Evolutionary conservation across 2,797 vertebrate species (phyloP), one percentile per base, ranked within the genome.

Genomic region (Astyanax mexicanus): DNA sequence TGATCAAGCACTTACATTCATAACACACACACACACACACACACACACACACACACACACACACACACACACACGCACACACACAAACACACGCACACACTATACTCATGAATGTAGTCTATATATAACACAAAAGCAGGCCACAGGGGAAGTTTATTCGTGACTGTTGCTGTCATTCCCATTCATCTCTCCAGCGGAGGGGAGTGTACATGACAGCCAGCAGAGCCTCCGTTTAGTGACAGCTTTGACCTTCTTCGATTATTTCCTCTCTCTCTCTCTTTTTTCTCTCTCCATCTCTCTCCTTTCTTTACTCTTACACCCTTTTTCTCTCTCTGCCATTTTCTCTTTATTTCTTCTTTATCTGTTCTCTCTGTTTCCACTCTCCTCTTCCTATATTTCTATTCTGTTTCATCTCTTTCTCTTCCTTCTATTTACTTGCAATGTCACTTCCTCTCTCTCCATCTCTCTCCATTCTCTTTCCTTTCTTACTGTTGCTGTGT

Each of bases 181-280:
- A 74, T 80, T 82, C 73, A 76, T 82, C 75, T 79, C 35, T 52
- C 67, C 72, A 74, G 79, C 57, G 42, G 70, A 74, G 78, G 60
- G 40, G 66, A 58, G 65, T 61, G 58, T 58, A 72, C 83, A 72
- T 84, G 83, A 84, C 76, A 83, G 69, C 74, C 57, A 83, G 83
- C 81, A 82, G 76, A 84, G 51, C 62, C 69, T 70, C 75, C 69
- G 71, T 82, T 82, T 82, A 78, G 78, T 72, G 80, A 78, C 81
- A 83, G 81, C 68, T 74, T 62, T 82, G 81, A 84, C 78, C 79
- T 82, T 80, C 81, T 77, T 83, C 76, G 66, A 77, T 82, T 83
- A 81, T 81, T 77, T 72, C 75, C 57, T 55, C 61, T 67, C 32
- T 29, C 17, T 57, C 37, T 42, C 27, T 37, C 45, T 54, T 32